These are phyloP conservation scores for Progne subis DNA, from an alignment of 2,113 vertebrate species.

Conservation along the genomic window DNA sequence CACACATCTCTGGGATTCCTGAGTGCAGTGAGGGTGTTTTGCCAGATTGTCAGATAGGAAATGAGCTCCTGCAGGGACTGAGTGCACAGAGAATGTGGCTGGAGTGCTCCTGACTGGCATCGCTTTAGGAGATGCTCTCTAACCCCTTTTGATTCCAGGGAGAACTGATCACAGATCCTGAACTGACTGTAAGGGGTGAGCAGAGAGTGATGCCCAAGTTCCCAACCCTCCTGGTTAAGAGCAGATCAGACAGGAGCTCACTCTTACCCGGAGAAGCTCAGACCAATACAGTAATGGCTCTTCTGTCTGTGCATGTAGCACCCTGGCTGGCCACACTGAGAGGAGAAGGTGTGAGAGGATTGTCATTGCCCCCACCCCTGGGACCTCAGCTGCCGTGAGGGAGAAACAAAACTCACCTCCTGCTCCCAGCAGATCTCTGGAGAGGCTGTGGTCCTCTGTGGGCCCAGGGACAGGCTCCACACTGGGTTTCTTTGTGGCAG, in stretches of 20 bases:
- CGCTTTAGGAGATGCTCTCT: background rate
- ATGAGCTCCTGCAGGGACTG: background rate
- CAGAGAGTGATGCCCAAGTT: background rate
- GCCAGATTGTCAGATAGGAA: background rate
- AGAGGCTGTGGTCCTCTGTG: background rate
- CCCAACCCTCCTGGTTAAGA: background rate
- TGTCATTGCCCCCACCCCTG: background rate
- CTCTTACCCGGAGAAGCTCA: background rate
- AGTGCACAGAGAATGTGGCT: background rate
- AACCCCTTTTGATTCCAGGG: background rate
- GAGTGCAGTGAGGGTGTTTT: background rate
- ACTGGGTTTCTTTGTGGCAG: background rate
- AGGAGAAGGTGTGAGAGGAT: background rate
- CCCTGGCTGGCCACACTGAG: background rate
- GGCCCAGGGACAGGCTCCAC: background rate
- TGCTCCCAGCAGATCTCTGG: background rate
- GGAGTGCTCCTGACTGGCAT: background rate
- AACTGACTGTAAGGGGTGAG: background rate
- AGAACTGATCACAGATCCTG: background rate
- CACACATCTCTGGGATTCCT: accelerated
- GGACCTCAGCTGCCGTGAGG: background rate
- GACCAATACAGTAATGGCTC: background rate
- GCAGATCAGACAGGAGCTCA: background rate
- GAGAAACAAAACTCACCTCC: background rate
- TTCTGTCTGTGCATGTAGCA: background rate